Conservation (phyloP, 2,888 invertebrate genomes). For the Zaprionus bogoriensis region DNA sequence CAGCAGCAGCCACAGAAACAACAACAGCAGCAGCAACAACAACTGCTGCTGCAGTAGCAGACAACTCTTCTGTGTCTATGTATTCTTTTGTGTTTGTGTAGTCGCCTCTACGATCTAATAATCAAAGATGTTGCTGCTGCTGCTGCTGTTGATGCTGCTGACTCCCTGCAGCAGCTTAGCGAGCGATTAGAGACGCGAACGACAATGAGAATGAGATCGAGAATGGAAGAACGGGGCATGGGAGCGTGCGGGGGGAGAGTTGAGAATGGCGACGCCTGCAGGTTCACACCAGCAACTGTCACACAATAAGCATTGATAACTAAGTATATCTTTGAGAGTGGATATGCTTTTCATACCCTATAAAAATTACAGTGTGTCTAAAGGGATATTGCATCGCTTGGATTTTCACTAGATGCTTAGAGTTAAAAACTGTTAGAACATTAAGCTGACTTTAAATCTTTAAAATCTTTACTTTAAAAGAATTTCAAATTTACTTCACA, state of each 20-base stretch:
- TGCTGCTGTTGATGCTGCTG: no score
- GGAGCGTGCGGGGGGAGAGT: slow-evolving; percentile 18
- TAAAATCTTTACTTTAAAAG: no score
- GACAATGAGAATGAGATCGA: slow-evolving; percentile 23
- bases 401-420: not conserved
- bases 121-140: slow-evolving; percentile 42
- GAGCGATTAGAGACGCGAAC: slow-evolving; percentile 54
- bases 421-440: no score
- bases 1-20: slow-evolving; percentile 11
- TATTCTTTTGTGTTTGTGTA: slow-evolving; percentile 34
- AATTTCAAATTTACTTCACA: no score
- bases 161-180: slow-evolving; percentile 55
- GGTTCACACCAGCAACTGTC: slow-evolving; percentile 62
- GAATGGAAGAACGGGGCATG: slow-evolving; percentile 7
- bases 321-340: slow-evolving; percentile 7
- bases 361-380: not conserved
- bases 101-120: slow-evolving; percentile 47
- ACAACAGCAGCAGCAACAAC: not conserved
- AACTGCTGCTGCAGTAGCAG: not conserved
- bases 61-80: not conserved
- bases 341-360: slow-evolving; percentile 16
- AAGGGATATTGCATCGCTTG: not conserved
- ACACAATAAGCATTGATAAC: slow-evolving; percentile 57
- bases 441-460: no score
- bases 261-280: slow-evolving; percentile 44